phyloP scores from a whole-genome alignment of 2,888 invertebrate genomes.

The Drosophila borealis region DNA sequence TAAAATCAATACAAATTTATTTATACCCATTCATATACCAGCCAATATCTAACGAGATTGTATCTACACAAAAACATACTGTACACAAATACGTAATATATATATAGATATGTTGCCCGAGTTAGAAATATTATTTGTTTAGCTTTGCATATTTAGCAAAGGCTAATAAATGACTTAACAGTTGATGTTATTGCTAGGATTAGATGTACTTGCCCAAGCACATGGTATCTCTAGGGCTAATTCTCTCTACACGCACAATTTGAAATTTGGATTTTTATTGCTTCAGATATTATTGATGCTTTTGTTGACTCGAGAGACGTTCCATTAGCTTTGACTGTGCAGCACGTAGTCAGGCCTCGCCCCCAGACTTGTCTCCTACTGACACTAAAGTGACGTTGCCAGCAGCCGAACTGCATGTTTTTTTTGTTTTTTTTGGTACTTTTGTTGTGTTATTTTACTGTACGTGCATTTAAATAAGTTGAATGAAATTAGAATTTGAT shows the following conservation, averaged over 20 bases:
- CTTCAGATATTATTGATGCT: background rate
- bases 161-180: too few species aligned
- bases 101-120: too few species aligned
- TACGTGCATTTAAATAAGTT: background rate
- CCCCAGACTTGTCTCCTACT: background rate
- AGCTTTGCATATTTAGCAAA: background rate
- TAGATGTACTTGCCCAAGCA: background rate
- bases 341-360: background rate
- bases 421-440: background rate
- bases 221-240: background rate
- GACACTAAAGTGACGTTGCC: background rate
- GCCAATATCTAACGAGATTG: background rate
- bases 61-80: background rate
- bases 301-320: background rate
- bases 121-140: background rate
- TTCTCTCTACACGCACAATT: too few species aligned
- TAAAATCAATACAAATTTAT: slow-evolving; percentile 71
- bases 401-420: background rate
- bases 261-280: too few species aligned
- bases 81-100: too few species aligned
- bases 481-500: slow-evolving; percentile 1
- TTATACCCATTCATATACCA: slow-evolving; percentile 44
- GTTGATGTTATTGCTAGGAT: too few species aligned
- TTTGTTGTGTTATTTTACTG: background rate
- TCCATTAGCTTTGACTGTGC: background rate